Evolutionary conservation across 1,140 invertebrate genomes (phyloP), one percentile per base, ranked within the genome.

Genomic region (Aphelinus certus): DNA sequence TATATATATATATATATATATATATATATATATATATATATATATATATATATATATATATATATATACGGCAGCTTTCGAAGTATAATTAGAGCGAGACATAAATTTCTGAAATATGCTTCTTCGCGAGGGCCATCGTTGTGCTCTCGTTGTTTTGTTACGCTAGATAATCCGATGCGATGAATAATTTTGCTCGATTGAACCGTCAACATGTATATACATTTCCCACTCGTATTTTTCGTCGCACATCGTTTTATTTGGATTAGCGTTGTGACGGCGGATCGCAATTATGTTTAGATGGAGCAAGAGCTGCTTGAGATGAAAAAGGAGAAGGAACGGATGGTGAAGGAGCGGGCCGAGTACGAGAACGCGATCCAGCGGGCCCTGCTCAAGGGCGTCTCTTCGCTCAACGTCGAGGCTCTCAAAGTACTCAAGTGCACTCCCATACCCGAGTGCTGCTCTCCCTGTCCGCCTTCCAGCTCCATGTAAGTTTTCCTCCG

Each of bases 351-450:
- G 73, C 79, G 79, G 2, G 78, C 80, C 0, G 84, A 86, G 47
- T 87, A 87, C 61, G 85, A 87, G 64, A 85, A 81, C 48, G 83
- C 83, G 4, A 83, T 87, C 7, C 84, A 87, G 61, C 77, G 84
- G 26, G 85, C 86, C 0, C 61, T 87, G 9, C 72, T 86, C 2
- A 82, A 83, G 77, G 86, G 86, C 5, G 85, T 87, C 60, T 86
- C 85, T 0, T 85, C 82, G 0, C 74, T 87, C 9, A 87, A 86
- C 57, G 81, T 81, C 2, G 85, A 87, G 73, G 83, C 84, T 1
- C 69, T 86, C 3, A 85, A 83, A 71, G 84, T 86, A 10, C 58
- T 86, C 48, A 73, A 77, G 7, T 83, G 81, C 68, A 81, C 83
- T 46, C 85, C 83, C 6, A 79, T 82, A 4, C 79, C 80, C 3